phyloP scores from a whole-genome alignment of 2,888 invertebrate species.

The Napeogenes sylphis region DNA sequence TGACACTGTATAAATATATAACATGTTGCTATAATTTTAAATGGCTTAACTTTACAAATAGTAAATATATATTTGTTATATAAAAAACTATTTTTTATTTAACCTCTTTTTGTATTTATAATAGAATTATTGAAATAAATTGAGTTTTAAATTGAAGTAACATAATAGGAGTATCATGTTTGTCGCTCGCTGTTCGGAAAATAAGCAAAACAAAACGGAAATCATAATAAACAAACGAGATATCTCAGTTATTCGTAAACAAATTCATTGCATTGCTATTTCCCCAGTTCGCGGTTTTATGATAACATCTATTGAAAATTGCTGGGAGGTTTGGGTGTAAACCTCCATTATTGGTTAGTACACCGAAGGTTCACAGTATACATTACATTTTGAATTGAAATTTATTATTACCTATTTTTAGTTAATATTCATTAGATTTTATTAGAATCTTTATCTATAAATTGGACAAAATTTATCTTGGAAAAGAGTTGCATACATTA shows the following conservation, averaged over 20 bases:
- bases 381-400: not conserved
- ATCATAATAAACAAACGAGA: slow-evolving; percentile 7
- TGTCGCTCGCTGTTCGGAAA: not conserved
- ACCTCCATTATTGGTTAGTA: slow-evolving; percentile 11
- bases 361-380: slow-evolving; percentile 1
- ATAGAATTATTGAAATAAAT: too few relatives aligned
- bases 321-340: slow-evolving; percentile 10
- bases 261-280: slow-evolving; percentile 26
- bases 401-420: not conserved
- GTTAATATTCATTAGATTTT: not conserved
- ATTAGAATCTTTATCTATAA: too few relatives aligned
- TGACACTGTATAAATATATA: too few relatives aligned
- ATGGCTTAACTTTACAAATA: too few relatives aligned
- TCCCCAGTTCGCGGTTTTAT: slow-evolving; percentile 24
- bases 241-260: slow-evolving; percentile 27
- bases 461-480: too few relatives aligned
- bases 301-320: slow-evolving; percentile 13
- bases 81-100: too few relatives aligned
- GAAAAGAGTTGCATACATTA: not conserved
- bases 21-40: too few relatives aligned
- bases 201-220: not conserved
- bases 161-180: not conserved
- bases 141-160: too few relatives aligned
- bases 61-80: too few relatives aligned
- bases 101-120: too few relatives aligned